phyloP scores from a whole-genome alignment of 2,888 invertebrate species.

The Tiliacea aurago region DNA sequence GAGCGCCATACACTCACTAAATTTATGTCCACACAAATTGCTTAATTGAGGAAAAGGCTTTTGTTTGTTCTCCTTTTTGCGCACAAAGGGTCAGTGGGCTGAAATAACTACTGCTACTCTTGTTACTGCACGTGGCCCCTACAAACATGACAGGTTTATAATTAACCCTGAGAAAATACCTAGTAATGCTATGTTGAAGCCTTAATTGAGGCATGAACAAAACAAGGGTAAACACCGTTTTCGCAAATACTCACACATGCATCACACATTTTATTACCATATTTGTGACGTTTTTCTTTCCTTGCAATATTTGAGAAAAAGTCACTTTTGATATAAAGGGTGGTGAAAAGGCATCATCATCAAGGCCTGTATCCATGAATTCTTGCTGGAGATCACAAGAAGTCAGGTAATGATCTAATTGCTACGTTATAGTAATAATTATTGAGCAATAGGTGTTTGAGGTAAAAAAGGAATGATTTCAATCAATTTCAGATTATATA shows the following conservation, averaged over 20 bases:
- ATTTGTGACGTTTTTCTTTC: background rate
- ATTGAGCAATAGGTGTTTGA: no score
- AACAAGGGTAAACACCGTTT: conserved; percentile 2
- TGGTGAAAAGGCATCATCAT: background rate
- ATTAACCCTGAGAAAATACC: conserved; percentile 52
- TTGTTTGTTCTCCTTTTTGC: conserved; percentile 76
- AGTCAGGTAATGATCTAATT: background rate
- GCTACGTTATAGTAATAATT: background rate
- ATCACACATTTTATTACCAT: background rate
- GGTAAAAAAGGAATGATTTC: background rate
- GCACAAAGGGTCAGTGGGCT: conserved; percentile 62
- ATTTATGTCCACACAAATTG: conserved; percentile 81
- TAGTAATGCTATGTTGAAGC: conserved; percentile 23
- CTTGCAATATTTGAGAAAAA: background rate
- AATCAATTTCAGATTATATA: no score
- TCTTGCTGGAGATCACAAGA: background rate
- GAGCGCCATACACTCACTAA: conserved; percentile 73
- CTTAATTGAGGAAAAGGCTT: conserved; percentile 81
- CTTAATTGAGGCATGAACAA: conserved; percentile 21
- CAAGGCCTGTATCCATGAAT: background rate
- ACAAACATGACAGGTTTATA: conserved; percentile 64
- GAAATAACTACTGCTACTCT: conserved; percentile 63
- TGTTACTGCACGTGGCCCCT: conserved; percentile 57
- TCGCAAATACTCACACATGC: background rate
- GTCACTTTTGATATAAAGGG: background rate